Evolutionary conservation across 1,140 invertebrate genomes (phyloP).

Genomic region (Probaryconus sp.): DNA sequence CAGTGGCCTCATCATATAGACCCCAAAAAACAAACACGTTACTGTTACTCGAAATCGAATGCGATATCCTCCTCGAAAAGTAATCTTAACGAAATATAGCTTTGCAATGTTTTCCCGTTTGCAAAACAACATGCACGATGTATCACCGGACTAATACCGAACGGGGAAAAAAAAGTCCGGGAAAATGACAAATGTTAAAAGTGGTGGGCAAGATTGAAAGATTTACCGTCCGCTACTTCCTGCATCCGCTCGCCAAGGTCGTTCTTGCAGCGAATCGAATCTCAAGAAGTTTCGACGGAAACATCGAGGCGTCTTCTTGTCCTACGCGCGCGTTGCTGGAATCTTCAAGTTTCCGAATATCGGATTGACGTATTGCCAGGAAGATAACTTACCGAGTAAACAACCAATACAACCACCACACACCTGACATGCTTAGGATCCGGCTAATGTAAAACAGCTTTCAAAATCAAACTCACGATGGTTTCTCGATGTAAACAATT

Average conservation of each 20-base stretch:
- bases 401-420: conserved; percentile 69
- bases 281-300: conserved; percentile 41
- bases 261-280: conserved; percentile 31
- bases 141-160: conserved; percentile 28
- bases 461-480: no score
- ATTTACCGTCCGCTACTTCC: conserved; percentile 49
- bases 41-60: no score
- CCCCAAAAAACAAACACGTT: no score
- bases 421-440: no score
- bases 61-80: no score
- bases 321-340: conserved; percentile 10
- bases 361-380: conserved; percentile 72
- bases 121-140: conserved; percentile 39
- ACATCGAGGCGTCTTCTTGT: conserved; percentile 35
- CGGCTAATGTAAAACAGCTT: no score
- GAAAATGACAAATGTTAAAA: conserved; percentile 56
- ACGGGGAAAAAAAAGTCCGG: conserved; percentile 22
- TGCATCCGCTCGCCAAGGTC: conserved; percentile 45
- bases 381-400: conserved; percentile 70
- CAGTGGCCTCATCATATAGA: no score
- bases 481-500: no score
- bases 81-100: no score
- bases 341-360: conserved; percentile 63
- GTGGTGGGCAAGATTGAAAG: conserved; percentile 50
- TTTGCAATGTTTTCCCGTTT: conserved; percentile 21